Conservation (phyloP, 2,113 vertebrate species). For the Phylloscopus trochiloides region DNA sequence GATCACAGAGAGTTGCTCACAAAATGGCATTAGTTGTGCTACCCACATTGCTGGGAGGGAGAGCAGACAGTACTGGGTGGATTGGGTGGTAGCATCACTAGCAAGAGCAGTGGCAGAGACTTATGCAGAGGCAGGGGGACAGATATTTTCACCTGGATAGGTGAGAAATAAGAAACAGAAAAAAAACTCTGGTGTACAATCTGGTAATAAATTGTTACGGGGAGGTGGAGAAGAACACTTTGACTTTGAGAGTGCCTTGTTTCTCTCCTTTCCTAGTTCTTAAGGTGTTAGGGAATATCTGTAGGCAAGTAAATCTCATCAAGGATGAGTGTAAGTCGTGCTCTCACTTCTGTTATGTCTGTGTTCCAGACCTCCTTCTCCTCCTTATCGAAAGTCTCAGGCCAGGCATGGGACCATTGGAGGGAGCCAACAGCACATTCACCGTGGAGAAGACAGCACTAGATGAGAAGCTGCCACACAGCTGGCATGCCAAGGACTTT, state of each 20-base stretch:
- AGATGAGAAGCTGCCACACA: slow-evolving; percentile 11
- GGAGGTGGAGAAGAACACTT: neutral
- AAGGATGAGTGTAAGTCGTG: neutral
- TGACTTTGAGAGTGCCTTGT: neutral
- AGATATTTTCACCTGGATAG: neutral
- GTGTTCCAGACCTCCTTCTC: slow-evolving; percentile 5
- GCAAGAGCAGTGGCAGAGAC: neutral
- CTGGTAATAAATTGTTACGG: neutral
- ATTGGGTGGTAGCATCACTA: neutral
- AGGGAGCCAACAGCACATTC: slow-evolving; percentile 77
- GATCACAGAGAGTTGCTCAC: neutral
- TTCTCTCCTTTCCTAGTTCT: neutral
- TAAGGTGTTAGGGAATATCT: neutral
- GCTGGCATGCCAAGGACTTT: slow-evolving; percentile 52
- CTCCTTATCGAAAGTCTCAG: neutral
- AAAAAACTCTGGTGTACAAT: neutral
- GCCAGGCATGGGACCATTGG: slow-evolving; percentile 76
- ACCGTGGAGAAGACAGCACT: slow-evolving; percentile 53
- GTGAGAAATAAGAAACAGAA: neutral
- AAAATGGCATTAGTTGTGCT: neutral
- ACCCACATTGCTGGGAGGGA: neutral
- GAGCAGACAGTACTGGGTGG: neutral
- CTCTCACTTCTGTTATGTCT: neutral
- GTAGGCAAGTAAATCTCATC: neutral
- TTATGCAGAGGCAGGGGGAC: neutral